Percentiles rank a stretch among this genome's conserved stretches.
These are phyloP conservation scores for Colostygia pectinataria DNA, from an alignment of 2,888 invertebrate genomes.

Conservation along the genomic window DNA sequence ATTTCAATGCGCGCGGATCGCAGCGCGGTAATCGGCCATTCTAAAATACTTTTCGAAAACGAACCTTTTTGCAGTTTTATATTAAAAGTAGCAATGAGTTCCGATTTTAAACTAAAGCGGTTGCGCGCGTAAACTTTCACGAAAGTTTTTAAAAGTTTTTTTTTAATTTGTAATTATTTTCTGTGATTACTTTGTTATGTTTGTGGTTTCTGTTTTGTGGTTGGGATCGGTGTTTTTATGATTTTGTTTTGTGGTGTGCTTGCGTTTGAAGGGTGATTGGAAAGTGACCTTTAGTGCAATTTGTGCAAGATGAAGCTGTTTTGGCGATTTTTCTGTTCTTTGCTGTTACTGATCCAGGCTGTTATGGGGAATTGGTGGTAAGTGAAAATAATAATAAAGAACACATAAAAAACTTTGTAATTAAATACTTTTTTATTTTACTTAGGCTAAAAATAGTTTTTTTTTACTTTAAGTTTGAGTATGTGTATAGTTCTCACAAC, in stretches of 20 bases:
- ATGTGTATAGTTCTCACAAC: no score
- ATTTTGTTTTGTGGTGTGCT: constrained; percentile 55
- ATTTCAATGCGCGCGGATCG: constrained; percentile 74
- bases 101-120: constrained; percentile 47
- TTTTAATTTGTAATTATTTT: constrained; percentile 51
- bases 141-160: constrained; percentile 64
- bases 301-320: constrained; percentile 68
- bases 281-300: constrained; percentile 42
- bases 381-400: no score
- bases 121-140: constrained; percentile 50
- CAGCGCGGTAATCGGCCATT: constrained; percentile 52
- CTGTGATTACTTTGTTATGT: constrained; percentile 63
- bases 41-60: constrained; percentile 57
- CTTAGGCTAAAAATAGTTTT: no score
- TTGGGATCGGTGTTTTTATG: constrained; percentile 52
- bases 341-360: constrained; percentile 63
- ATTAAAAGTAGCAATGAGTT: constrained; percentile 45
- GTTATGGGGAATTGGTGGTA: constrained; percentile 76
- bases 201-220: constrained; percentile 55
- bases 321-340: constrained; percentile 67
- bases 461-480: no score
- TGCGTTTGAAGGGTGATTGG: constrained; percentile 47
- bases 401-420: no score
- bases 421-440: no score
- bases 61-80: constrained; percentile 36